phyloP scores from a whole-genome alignment of 1,140 invertebrate genomes.

The Chlorops oryzae region DNA sequence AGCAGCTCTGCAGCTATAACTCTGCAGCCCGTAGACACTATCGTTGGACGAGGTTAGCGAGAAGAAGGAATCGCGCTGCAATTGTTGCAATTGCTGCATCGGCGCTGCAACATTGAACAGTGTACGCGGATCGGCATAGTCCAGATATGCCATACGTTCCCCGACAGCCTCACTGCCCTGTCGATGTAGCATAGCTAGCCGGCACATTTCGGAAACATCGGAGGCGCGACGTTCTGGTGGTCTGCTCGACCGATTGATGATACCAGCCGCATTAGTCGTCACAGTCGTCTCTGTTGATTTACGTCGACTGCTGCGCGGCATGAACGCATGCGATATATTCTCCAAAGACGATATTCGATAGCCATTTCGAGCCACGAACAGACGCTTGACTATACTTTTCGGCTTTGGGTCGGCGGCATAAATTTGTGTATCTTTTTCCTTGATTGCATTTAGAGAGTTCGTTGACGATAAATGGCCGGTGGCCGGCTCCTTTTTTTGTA shows the following conservation, averaged over 20 bases:
- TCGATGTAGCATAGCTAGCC: conserved; percentile 55
- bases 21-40: conserved; percentile 45
- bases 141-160: conserved; percentile 77
- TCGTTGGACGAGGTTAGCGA: conserved; percentile 60
- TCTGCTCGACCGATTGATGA: conserved; percentile 32
- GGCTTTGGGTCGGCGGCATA: too few species aligned
- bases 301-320: conserved; percentile 31
- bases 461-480: too few species aligned
- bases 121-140: conserved; percentile 73
- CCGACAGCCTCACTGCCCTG: conserved; percentile 76
- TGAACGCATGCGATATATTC: conserved; percentile 28
- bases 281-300: conserved; percentile 42
- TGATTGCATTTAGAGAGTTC: too few species aligned
- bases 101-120: conserved; percentile 53
- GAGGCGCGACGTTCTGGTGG: conserved; percentile 42
- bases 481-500: too few species aligned
- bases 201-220: conserved; percentile 42
- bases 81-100: conserved; percentile 49
- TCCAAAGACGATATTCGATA: conserved; percentile 15
- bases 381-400: conserved; percentile 32
- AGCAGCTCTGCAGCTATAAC: conserved; percentile 17
- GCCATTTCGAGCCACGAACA: conserved; percentile 18
- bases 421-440: background rate
- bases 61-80: conserved; percentile 54
- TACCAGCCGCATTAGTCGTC: conserved; percentile 28